Evolutionary conservation across 2,888 invertebrate genomes (phyloP).

Genomic region (Luperina nickerlii): DNA sequence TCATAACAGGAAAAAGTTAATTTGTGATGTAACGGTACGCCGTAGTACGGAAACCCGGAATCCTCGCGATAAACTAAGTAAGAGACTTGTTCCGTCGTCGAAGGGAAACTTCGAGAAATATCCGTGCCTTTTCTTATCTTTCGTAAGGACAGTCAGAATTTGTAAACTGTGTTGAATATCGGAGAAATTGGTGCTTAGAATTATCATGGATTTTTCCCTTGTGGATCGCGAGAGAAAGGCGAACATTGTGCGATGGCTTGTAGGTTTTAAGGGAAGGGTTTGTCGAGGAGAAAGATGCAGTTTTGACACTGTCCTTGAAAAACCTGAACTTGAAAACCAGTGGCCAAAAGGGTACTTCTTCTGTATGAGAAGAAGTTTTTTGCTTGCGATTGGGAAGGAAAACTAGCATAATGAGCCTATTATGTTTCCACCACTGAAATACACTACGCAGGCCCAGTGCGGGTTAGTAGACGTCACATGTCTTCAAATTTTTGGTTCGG

Average conservation of each 20-base stretch:
- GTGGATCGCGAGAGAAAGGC: neutral
- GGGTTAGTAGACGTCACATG: no score
- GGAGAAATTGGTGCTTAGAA: slow-evolving; percentile 24
- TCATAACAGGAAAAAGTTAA: slow-evolving; percentile 61
- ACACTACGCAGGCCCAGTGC: neutral
- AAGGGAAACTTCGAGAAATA: slow-evolving; percentile 49
- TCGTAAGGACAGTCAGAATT: slow-evolving; percentile 38
- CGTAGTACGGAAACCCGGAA: slow-evolving; percentile 24
- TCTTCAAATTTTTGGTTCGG: neutral
- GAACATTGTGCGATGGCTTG: neutral
- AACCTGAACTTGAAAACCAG: neutral
- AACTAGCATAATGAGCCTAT: neutral
- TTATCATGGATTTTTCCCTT: slow-evolving; percentile 28
- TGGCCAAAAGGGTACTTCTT: neutral
- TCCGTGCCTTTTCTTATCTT: slow-evolving; percentile 48
- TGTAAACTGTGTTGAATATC: slow-evolving; percentile 52
- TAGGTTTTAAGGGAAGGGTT: neutral
- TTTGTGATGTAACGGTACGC: slow-evolving; percentile 42
- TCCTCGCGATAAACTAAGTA: slow-evolving; percentile 53
- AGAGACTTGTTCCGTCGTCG: slow-evolving; percentile 39
- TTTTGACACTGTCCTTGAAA: neutral
- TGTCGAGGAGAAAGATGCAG: neutral
- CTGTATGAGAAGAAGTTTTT: neutral
- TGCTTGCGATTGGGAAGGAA: neutral
- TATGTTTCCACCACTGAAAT: neutral